phyloP scores from a whole-genome alignment of 2,113 vertebrate genomes.

The Cochlearius cochlearius region DNA sequence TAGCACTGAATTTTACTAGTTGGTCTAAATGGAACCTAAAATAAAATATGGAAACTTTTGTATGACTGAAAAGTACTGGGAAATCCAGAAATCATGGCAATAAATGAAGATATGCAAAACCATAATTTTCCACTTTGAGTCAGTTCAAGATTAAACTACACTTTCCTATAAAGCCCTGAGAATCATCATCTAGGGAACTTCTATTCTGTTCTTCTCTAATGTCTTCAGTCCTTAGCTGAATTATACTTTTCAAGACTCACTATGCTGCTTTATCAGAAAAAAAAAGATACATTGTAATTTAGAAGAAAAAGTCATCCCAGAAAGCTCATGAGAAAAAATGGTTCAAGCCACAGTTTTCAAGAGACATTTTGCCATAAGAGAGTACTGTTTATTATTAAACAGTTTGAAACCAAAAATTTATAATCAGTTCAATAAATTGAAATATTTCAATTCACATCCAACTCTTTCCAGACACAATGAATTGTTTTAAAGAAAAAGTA shows the following conservation, averaged over 20 bases:
- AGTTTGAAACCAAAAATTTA: not conserved
- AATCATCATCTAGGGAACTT: not conserved
- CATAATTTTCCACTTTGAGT: not conserved
- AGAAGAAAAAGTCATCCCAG: not conserved
- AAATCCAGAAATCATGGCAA: not conserved
- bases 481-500: not conserved
- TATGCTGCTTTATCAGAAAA: not conserved
- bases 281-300: not conserved
- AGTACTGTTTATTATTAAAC: not conserved
- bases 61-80: not conserved
- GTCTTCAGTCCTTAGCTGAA: not conserved
- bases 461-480: not conserved
- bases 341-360: not conserved
- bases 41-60: not conserved
- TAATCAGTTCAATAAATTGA: not conserved
- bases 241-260: not conserved
- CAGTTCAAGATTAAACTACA: not conserved
- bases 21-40: not conserved
- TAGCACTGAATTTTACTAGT: not conserved
- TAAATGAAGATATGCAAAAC: not conserved
- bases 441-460: not conserved
- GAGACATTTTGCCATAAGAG: not conserved
- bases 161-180: not conserved
- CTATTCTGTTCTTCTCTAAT: not conserved
- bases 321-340: not conserved